phyloP scores from a whole-genome alignment of 35 echinoderm and acorn worm species.

The Ophioderma brevispina region DNA sequence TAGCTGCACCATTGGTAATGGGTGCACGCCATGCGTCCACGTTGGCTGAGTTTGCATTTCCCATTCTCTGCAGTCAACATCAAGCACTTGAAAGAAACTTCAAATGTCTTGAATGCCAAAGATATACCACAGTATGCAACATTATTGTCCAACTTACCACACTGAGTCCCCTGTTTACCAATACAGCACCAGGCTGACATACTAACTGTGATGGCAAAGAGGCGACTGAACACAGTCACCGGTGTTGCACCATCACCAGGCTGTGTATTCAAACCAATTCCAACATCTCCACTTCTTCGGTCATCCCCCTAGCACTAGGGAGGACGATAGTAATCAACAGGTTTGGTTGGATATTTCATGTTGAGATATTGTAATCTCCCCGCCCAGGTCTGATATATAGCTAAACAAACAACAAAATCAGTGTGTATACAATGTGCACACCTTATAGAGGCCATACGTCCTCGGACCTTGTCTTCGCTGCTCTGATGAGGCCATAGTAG shows the following conservation, averaged over 20 bases:
- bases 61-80: too few relatives aligned
- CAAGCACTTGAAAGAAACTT: too few relatives aligned
- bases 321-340: neutral
- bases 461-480: too few relatives aligned
- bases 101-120: too few relatives aligned
- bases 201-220: neutral
- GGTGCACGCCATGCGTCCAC: too few relatives aligned
- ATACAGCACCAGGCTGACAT: conserved; percentile 1
- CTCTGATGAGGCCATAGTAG: too few relatives aligned
- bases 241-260: neutral
- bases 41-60: too few relatives aligned
- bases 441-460: too few relatives aligned
- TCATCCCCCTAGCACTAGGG: neutral
- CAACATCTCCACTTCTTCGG: neutral
- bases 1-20: too few relatives aligned
- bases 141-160: conserved; percentile 28
- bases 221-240: neutral
- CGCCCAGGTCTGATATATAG: neutral
- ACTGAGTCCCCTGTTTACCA: conserved; percentile 1
- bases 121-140: too few relatives aligned
- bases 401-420: too few relatives aligned
- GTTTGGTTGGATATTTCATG: neutral
- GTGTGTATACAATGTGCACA: too few relatives aligned
- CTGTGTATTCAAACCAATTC: neutral
- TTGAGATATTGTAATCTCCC: neutral